Evolutionary conservation across 1,140 invertebrate genomes (phyloP), one percentile per base, ranked within the genome.

Genomic region (Littorina saxatilis): DNA sequence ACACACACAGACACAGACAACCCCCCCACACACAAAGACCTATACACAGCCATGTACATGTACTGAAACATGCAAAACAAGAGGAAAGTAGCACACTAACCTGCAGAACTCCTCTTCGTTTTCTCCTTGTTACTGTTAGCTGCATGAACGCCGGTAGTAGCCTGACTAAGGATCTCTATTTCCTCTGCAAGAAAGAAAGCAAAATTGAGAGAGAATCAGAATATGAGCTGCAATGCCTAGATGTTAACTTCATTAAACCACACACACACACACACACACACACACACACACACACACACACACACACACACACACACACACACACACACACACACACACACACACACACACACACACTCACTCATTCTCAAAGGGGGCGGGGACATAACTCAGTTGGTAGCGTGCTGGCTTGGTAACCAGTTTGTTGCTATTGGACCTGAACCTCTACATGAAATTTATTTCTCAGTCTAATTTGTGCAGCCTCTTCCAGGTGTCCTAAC

Each of bases 121-220:
- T 72, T 72, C 4, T 72, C 68, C 35, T 72, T 61, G 58, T 23
- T 61, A n/a, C n/a, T 61, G 20, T 23, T 72, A 3, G 68, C 68
- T 23, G 70, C 47, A 9, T 73, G 23, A 0, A 27, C 68, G 40
- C 3, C n/a, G 15, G n/a, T 20, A 43, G 35, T 72, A 1, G 83
- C 82, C 75, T 89, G 87, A 78, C 84, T 89, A 87, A 87, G 88
- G 23, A 88, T 52, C 35, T 87, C 87, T 39, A 86, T 79, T 37
- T 89, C 88, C 15, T 89, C 88, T 89, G 75, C 39, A 79, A 50
- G 47, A 35, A 2, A 79, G 23, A 27, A n/a, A 52, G 29, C 35
- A 75, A 20, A 75, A n/a, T 43, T 17, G 23, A 75, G 29, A 61
- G 29, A 40, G 32, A 63, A 75, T 47, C 7, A 47, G 7, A 9